Evolutionary conservation across 2,888 invertebrate species (phyloP).

Genomic region (Drosophila paucipuncta): DNA sequence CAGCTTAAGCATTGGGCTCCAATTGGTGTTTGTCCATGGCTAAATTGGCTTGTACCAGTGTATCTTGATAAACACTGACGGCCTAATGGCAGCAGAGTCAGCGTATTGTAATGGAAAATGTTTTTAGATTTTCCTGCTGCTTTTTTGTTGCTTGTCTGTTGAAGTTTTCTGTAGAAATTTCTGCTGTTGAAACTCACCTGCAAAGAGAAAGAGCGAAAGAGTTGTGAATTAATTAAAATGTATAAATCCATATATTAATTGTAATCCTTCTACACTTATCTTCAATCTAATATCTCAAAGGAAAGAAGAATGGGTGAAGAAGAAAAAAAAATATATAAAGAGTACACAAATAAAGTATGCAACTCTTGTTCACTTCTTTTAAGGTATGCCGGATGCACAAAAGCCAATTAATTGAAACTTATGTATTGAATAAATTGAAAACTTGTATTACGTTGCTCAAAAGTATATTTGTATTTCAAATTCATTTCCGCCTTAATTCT

Average conservation of each 20-base stretch:
- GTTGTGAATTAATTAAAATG: conserved; percentile 39
- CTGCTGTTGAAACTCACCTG: conserved; percentile 62
- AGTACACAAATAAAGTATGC: not conserved
- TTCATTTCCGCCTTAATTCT: not conserved
- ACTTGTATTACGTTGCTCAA: not conserved
- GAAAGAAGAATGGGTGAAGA: not conserved
- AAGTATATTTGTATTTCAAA: not conserved
- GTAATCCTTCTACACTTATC: conserved; percentile 1
- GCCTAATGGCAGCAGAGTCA: conserved; percentile 54
- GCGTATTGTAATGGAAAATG: conserved; percentile 38
- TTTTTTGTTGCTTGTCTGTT: conserved; percentile 1
- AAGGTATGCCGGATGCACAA: not conserved
- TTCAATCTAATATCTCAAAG: not conserved
- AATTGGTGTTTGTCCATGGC: conserved; percentile 43
- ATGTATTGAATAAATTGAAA: not conserved
- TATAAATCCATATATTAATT: conserved; percentile 5
- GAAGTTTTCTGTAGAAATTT: conserved; percentile 1
- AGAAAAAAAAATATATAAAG: not conserved
- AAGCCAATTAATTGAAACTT: not conserved
- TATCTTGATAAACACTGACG: conserved; percentile 61
- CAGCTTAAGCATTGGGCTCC: conserved; percentile 13
- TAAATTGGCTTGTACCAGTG: conserved; percentile 62
- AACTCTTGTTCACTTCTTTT: not conserved
- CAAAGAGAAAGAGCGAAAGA: conserved; percentile 31
- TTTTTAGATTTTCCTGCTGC: conserved; percentile 28